Evolutionary conservation across 2,797 vertebrate genomes (phyloP).

Genomic region (Coendou prehensilis): DNA sequence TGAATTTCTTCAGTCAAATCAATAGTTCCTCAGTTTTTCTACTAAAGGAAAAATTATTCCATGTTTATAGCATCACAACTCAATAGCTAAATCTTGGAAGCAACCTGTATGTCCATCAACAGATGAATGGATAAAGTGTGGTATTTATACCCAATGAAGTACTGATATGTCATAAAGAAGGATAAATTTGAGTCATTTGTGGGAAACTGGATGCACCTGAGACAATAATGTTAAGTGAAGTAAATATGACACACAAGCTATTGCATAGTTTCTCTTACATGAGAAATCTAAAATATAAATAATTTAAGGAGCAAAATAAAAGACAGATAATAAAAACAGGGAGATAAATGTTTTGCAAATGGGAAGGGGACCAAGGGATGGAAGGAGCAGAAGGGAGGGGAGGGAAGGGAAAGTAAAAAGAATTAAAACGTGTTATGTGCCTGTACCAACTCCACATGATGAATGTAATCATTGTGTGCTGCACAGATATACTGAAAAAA

Average conservation of each 20-base stretch:
- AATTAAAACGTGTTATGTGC: too few species aligned
- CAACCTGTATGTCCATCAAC: neutral
- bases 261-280: neutral
- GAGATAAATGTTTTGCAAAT: neutral
- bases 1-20: slow-evolving; percentile 90
- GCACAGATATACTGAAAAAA: neutral
- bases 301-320: neutral
- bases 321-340: neutral
- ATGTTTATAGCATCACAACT: slow-evolving; percentile 82
- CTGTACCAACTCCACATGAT: neutral
- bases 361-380: neutral
- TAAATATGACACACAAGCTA: neutral
- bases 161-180: neutral
- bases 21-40: slow-evolving; percentile 89
- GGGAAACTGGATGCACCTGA: neutral
- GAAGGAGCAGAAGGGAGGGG: neutral
- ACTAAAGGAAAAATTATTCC: slow-evolving; percentile 87
- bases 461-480: neutral
- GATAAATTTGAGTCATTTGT: neutral
- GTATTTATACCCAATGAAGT: neutral
- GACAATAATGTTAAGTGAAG: neutral
- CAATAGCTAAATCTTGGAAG: neutral
- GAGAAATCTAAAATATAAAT: neutral
- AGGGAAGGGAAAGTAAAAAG: too few species aligned
- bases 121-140: neutral